These are phyloP conservation scores for Fregata magnificens DNA, from an alignment of 2,113 vertebrate genomes.

Conservation along the genomic window DNA sequence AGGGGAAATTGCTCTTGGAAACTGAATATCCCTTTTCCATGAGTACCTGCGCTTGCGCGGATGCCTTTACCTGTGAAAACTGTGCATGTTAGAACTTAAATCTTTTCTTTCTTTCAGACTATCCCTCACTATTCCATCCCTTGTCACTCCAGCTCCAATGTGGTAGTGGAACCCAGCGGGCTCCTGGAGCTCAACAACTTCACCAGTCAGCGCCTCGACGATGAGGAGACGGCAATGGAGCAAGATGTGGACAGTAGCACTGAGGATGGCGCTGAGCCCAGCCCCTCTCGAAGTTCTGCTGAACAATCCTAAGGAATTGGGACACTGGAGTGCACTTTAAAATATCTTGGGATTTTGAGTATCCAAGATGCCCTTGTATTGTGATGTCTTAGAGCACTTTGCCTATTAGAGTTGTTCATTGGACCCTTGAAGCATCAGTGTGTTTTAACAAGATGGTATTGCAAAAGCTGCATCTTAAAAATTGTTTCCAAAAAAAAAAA, in stretches of 20 bases:
- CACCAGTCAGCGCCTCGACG: constrained; percentile 93
- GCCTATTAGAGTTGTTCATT: constrained; percentile 46
- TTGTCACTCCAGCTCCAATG: constrained; percentile 96
- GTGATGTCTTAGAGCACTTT: constrained; percentile 76
- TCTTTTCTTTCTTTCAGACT: constrained; percentile 79
- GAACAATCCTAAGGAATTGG: constrained; percentile 77
- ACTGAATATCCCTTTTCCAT: not conserved
- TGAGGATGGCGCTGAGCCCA: constrained; percentile 85
- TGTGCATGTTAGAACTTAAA: not conserved
- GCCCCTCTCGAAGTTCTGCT: constrained; percentile 77
- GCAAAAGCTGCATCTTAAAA: constrained; percentile 55
- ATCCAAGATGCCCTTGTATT: constrained; percentile 64
- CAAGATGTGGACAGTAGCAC: constrained; percentile 93
- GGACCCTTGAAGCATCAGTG: constrained; percentile 55
- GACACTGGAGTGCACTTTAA: constrained; percentile 73
- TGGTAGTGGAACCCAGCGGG: constrained; percentile 97
- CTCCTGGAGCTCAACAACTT: constrained; percentile 97
- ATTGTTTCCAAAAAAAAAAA: not conserved
- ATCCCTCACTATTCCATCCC: constrained; percentile 96
- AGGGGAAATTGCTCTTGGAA: not conserved
- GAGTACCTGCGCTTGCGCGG: not conserved
- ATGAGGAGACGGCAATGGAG: constrained; percentile 91
- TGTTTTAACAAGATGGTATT: constrained; percentile 61
- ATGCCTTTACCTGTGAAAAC: not conserved
- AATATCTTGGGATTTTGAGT: constrained; percentile 30